A percentile compares a stretch with the other conserved stretches of the same genome.
Conservation (phyloP, 2,888 invertebrate species). For the Caenorhabditis sp. region DNA sequence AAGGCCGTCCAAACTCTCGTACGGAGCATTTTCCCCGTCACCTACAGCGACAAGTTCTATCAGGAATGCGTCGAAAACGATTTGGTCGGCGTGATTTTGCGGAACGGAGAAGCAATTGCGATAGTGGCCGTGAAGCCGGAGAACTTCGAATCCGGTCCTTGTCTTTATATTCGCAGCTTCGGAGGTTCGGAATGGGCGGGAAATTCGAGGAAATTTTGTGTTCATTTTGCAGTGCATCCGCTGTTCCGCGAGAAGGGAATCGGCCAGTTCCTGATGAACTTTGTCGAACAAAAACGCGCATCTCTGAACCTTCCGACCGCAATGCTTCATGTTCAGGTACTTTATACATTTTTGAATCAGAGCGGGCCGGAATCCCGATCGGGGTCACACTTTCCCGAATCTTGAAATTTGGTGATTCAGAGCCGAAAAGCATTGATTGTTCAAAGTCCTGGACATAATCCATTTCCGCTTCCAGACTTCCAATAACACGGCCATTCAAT, state of each 20-base stretch:
- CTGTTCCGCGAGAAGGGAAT: conserved; percentile 51
- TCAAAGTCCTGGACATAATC: too few relatives aligned
- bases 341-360: too few relatives aligned
- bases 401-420: too few relatives aligned
- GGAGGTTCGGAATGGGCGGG: too few relatives aligned
- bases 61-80: conserved; percentile 49
- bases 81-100: conserved; percentile 24
- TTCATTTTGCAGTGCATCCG: conserved; percentile 58
- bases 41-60: conserved; percentile 53
- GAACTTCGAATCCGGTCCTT: conserved; percentile 16
- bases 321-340: conserved; percentile 61
- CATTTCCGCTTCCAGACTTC: conserved; percentile 29
- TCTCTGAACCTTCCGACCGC: conserved; percentile 21
- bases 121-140: conserved; percentile 53
- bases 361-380: too few relatives aligned
- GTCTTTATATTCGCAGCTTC: conserved; percentile 52
- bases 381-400: not conserved
- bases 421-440: too few relatives aligned
- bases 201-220: too few relatives aligned
- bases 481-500: conserved; percentile 52
- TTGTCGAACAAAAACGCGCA: conserved; percentile 41
- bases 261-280: conserved; percentile 49
- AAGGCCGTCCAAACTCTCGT: conserved; percentile 23
- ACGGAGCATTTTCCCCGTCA: conserved; percentile 48
- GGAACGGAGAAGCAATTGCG: conserved; percentile 43